Evolutionary conservation across 2,113 vertebrate genomes (phyloP).

Genomic region (Smithornis capensis): DNA sequence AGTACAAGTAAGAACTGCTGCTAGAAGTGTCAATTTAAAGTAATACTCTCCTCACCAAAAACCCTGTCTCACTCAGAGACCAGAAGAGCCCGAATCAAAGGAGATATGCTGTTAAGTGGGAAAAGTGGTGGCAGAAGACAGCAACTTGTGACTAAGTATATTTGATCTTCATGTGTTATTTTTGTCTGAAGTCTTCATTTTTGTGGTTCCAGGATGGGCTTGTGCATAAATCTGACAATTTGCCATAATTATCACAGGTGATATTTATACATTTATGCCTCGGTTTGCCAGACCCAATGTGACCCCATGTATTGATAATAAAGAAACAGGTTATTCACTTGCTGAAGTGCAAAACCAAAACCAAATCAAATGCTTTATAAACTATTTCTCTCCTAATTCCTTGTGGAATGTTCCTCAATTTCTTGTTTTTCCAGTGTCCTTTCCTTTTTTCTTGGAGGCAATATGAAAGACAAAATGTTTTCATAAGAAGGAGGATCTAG

Average conservation of each 20-base stretch:
- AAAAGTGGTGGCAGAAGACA: background rate
- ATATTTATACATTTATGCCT: background rate
- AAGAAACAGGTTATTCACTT: background rate
- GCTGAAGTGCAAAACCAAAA: background rate
- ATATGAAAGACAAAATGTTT: background rate
- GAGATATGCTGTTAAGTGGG: background rate
- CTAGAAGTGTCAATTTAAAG: background rate
- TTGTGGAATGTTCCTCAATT: background rate
- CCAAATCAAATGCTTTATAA: background rate
- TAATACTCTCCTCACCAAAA: background rate
- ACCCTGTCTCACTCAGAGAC: background rate
- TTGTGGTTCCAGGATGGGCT: background rate
- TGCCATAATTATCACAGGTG: background rate
- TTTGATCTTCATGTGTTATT: background rate
- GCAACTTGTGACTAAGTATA: background rate
- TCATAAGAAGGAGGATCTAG: background rate
- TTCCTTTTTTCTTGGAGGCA: background rate
- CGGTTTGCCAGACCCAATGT: background rate
- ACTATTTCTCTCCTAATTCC: background rate
- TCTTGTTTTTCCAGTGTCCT: slow-evolving; percentile 56
- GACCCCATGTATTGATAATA: background rate
- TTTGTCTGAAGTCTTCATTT: background rate
- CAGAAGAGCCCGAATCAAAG: background rate
- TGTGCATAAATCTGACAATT: background rate
- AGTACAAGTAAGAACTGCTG: background rate